phyloP scores from a whole-genome alignment of 2,113 vertebrate species.

The Pygoscelis antarcticus region DNA sequence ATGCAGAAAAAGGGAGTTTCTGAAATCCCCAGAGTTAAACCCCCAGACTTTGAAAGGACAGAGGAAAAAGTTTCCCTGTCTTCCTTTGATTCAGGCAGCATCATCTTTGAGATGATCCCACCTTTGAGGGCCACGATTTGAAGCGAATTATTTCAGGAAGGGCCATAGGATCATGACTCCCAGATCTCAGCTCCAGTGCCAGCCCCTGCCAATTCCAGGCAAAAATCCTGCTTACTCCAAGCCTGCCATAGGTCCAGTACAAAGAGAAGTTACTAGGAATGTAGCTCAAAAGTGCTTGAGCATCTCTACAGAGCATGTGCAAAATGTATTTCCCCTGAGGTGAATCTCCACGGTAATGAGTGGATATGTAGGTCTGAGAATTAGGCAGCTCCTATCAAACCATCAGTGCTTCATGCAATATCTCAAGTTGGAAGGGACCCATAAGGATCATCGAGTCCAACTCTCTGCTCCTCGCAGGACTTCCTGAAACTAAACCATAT shows the following conservation, averaged over 20 bases:
- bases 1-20: not conserved
- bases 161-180: not conserved
- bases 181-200: not conserved
- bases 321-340: not conserved
- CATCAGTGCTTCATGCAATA: not conserved
- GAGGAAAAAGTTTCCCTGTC: not conserved
- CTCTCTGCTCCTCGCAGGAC: not conserved
- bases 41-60: not conserved
- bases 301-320: not conserved
- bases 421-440: not conserved
- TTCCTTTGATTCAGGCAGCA: not conserved
- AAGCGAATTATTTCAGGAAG: not conserved
- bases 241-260: not conserved
- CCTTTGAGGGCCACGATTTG: not conserved
- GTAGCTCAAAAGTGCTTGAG: not conserved
- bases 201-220: not conserved
- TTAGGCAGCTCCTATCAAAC: fast-evolving
- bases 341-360: not conserved
- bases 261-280: not conserved
- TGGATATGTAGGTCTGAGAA: not conserved
- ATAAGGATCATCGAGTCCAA: fast-evolving
- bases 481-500: not conserved
- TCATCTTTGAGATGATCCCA: not conserved
- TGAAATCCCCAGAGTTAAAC: not conserved
- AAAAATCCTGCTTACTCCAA: not conserved